Evolutionary conservation across 2,797 vertebrate species (phyloP), one percentile per base, ranked within the genome.

Genomic region (Lagocephalus sceleratus): DNA sequence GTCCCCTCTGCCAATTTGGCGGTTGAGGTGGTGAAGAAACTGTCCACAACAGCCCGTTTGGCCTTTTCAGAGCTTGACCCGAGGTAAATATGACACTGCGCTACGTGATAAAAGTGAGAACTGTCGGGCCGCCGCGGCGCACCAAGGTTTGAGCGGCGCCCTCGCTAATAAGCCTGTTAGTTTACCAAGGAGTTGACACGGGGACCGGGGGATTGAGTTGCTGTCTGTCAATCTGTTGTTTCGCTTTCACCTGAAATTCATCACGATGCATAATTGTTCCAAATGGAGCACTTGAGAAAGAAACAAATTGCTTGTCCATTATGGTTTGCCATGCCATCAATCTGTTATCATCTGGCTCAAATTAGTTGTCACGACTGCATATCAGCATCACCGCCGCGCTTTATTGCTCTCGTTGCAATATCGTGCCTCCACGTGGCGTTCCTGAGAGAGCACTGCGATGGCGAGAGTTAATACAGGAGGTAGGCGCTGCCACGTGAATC

Each of bases 281-380:
- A 79, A 78, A 78, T 80, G 67, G 63, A 76, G 66, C 63, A 61
- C 0, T 52, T 47, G 77, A 57, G 53, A 79, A 78, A 55, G 63
- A 84, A 87, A 85, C 85, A 85, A 87, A 90, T 89, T 86, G 78
- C 68, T 81, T 79, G 86, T 83, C 83, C 75, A 78, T 88, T 85
- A 79, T 52, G 23, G 66, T 84, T 78, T 84, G 75, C 73, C 79
- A 80, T 82, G 83, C 75, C 71, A 84, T 86, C 85, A 87, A 81
- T 87, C 86, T 88, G 84, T 78, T 80, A 81, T 85, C 82, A 79
- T 75, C 68, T 68, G 60, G 66, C 80, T 84, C 68, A 75, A 87
- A 89, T 88, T 62, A 88, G 66, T 82, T 85, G 85, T 87, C 85
- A 81, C 81, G 66, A 77, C 65, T 81, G 78, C 76, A 72, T 78